phyloP scores from a whole-genome alignment of 1,140 invertebrate species.

The Drosophila baimaii region DNA sequence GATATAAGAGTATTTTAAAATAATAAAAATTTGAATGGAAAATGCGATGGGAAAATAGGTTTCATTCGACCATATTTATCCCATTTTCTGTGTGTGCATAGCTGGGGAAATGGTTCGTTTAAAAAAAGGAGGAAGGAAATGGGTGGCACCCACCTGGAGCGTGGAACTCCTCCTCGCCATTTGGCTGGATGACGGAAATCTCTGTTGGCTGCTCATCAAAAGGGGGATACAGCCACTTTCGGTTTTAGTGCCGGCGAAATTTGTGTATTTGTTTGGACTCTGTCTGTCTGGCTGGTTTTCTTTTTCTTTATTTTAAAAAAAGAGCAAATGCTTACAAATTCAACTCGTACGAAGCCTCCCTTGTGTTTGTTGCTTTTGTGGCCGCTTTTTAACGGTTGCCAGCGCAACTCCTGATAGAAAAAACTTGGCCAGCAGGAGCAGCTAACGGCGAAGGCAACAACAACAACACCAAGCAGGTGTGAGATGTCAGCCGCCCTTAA shows the following conservation, averaged over 20 bases:
- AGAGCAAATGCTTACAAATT: slow-evolving; percentile 27
- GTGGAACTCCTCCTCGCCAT: slow-evolving; percentile 21
- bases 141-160: slow-evolving; percentile 58
- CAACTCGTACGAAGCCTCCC: slow-evolving; percentile 6
- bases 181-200: slow-evolving; percentile 43
- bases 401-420: slow-evolving; percentile 51
- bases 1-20: too few species aligned
- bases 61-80: neutral
- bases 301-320: slow-evolving; percentile 31
- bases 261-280: slow-evolving; percentile 23
- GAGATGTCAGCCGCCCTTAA: slow-evolving; percentile 46
- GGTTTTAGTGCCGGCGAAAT: slow-evolving; percentile 46
- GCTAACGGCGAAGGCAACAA: slow-evolving; percentile 19
- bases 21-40: too few species aligned
- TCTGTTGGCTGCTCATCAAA: slow-evolving; percentile 38
- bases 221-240: slow-evolving; percentile 37
- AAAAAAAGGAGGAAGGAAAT: neutral
- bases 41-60: neutral
- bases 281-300: slow-evolving; percentile 42
- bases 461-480: slow-evolving; percentile 51
- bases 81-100: neutral
- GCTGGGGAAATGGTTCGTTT: too few species aligned
- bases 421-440: slow-evolving; percentile 56
- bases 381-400: slow-evolving; percentile 54
- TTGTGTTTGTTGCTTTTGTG: slow-evolving; percentile 29